Evolutionary conservation across 2,113 vertebrate genomes (phyloP), one percentile per base, ranked within the genome.

Genomic region (Casuarius casuarius): DNA sequence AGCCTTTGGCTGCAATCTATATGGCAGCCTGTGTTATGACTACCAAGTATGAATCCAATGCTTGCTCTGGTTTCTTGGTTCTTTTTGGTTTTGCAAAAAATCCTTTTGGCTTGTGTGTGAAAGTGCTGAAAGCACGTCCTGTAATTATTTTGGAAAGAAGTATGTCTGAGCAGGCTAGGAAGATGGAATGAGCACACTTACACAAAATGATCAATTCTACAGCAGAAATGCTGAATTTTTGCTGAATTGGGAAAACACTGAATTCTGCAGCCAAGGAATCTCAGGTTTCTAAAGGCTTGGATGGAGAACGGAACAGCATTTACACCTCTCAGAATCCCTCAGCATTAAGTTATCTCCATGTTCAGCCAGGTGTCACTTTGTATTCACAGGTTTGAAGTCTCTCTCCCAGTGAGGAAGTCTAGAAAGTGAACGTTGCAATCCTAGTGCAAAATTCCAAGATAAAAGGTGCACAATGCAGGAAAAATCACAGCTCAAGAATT

Each of bases 81-180:
- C 44, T 40, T 72, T 87, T 54, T 46, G 63, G 74, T 73, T 96
- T 96, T 85, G 91, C 16, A 87, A 85, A 94, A 95, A 87, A 62
- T 16, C 4, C 22, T 44, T 63, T 59, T 26, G 84, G 44, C 33
- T 95, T 87, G 82, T 83, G 71, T 48, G 73, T 35, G 54, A n/a
- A 92, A 96, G 59, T 76, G 63, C 63, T 91, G 40, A 92, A 93
- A 94, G 28, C 2, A 12, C 9, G 12, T 7, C 13, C 71, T 56
- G 26, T 38, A 42, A 56, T 73, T 92, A 29, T 87, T 95, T 85
- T 70, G 8, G 40, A 62, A 71, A 73, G 17, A 46, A 85, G 33
- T 42, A 46, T 5, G 5, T 79, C 70, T 79, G 74, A 38, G 40
- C 28, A 77, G 44, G 78, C 74, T n/a, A 61, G n/a, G 66, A 92